A percentile compares a stretch with the other conserved stretches of the same genome.
phyloP scores from a whole-genome alignment of 2,113 vertebrate species.

The Dendropsophus ebraccatus region DNA sequence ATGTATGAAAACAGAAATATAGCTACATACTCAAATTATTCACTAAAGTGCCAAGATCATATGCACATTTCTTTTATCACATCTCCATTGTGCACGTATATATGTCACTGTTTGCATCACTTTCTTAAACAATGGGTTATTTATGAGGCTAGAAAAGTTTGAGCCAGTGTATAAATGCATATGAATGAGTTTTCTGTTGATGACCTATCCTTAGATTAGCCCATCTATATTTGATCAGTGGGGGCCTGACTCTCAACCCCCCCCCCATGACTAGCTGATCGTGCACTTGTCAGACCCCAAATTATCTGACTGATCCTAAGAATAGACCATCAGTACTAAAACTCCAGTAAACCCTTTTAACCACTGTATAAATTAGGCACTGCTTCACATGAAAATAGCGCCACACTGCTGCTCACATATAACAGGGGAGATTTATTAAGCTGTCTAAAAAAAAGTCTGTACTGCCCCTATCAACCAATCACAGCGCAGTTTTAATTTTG shows the following conservation, averaged over 20 bases:
- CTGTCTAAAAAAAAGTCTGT: too few relatives aligned
- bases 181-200: neutral
- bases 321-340: too few relatives aligned
- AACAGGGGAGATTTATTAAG: too few relatives aligned
- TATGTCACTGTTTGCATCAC: conserved; percentile 43
- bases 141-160: neutral
- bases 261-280: too few relatives aligned
- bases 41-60: conserved; percentile 79
- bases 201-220: too few relatives aligned
- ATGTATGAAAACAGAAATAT: conserved; percentile 67
- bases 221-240: too few relatives aligned
- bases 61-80: conserved; percentile 64
- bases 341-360: neutral
- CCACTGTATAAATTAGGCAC: neutral
- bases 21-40: conserved; percentile 70
- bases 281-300: too few relatives aligned
- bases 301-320: too few relatives aligned
- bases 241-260: too few relatives aligned
- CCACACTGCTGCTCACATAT: neutral
- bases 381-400: conserved; percentile 34
- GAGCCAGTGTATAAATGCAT: conserved; percentile 32
- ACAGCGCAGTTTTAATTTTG: too few relatives aligned
- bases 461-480: too few relatives aligned
- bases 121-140: neutral
- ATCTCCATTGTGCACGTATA: conserved; percentile 65